Percentiles rank a stretch among this genome's conserved stretches.
These are phyloP conservation scores for Caenorhabditis sinica DNA, from an alignment of 2,888 invertebrate species.

Conservation along the genomic window DNA sequence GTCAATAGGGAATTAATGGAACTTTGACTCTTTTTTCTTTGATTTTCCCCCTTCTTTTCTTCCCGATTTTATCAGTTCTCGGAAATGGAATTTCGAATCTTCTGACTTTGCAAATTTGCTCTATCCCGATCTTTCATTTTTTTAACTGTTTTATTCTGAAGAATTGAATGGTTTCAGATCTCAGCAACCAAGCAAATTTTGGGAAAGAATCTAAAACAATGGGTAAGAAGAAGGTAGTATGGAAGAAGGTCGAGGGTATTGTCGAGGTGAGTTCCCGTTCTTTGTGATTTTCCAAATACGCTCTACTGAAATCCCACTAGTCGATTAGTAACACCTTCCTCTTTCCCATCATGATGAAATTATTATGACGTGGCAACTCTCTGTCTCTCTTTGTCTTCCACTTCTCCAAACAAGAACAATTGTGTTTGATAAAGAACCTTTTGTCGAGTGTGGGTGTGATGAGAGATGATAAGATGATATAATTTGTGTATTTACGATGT, in stretches of 20 bases:
- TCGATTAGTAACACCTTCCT: not conserved
- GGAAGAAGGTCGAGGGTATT: slow-evolving; percentile 65
- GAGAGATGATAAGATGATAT: slow-evolving; percentile 24
- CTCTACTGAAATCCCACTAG: not conserved
- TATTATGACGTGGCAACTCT: slow-evolving; percentile 4
- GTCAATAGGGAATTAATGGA: slow-evolving; percentile 51
- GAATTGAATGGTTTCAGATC: slow-evolving; percentile 33
- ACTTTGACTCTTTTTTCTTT: slow-evolving; percentile 41
- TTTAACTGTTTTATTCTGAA: not conserved
- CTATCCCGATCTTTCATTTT: not conserved
- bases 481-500: slow-evolving; percentile 28
- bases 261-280: slow-evolving; percentile 48
- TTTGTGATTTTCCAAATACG: not conserved
- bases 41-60: not conserved
- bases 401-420: slow-evolving; percentile 10
- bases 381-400: not conserved
- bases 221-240: slow-evolving; percentile 64
- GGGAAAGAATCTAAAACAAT: slow-evolving; percentile 30
- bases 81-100: slow-evolving; percentile 1
- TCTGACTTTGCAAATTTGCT: not conserved
- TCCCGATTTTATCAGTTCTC: not conserved
- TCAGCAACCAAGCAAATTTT: slow-evolving; percentile 29
- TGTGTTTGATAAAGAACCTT: slow-evolving; percentile 8
- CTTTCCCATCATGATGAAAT: slow-evolving; percentile 14
- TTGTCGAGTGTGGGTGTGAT: slow-evolving; percentile 19